Base-by-base conservation (phyloP, 2,888 invertebrate species). In the Hypercompe scribonia region DNA sequence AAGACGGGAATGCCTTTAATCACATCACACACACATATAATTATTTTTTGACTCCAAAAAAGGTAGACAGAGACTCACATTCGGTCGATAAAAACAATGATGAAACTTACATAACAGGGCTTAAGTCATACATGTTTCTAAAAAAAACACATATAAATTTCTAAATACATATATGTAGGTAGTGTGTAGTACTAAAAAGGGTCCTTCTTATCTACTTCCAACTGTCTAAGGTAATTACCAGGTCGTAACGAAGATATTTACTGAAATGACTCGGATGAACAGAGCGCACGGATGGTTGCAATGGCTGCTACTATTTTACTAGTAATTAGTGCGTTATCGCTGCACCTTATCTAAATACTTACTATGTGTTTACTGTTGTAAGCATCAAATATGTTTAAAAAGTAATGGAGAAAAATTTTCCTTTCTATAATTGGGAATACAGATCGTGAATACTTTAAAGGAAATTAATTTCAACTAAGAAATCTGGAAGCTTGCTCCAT, bases 181-280 rank as follows among this genome's bases (percentile, higher is more conserved):
- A 31, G 42, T 4, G 31, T 28, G 58, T 39, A 77, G 71, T 70
- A 68, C 58, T 78, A 39, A 78, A 74, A 78, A 80, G 77, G 74
- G 78, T 78, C 21, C 42, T 31, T 66, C 65, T 83, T 81, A 85
- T 81, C 84, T 75, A 18, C 69, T 63, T 73, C 82, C 84, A 87
- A 87, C 84, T 83, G 81, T 78, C 73, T 33, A 78, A 73, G 83
- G 84, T 80, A 81, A 85, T 88, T 86, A 88, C 74, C 72, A 68
- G 67, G 74, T 65, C 65, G 34, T 72, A 75, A 80, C 78, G 80
- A 80, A 79, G 76, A 77, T 64, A 74, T 70, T 68, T 78, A 77
- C 18, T 54, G 63, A 72, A 65, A 65, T 67, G 42, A 28, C 46
- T 54, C 33, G 21, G n/a, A 18, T 68, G 46, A 24, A 24, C 58